Percentiles rank a stretch among this genome's conserved stretches.
Evolutionary conservation across 2,113 vertebrate species (phyloP).

Genomic region (Epinephelus cyanopodus): DNA sequence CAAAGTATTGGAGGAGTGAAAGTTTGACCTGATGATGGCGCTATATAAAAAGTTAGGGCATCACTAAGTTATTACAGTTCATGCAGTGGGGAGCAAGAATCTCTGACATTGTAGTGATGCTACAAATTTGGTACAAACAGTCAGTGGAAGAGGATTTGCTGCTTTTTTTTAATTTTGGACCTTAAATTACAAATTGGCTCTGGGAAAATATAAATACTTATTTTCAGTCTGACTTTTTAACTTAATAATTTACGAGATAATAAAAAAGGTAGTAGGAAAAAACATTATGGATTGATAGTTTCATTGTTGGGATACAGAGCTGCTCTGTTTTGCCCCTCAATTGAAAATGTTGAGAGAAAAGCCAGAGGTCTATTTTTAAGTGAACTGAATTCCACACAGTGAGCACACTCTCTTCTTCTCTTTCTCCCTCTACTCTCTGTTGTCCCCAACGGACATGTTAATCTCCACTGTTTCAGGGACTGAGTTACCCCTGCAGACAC

Average conservation of each 20-base stretch:
- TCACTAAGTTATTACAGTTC: background rate
- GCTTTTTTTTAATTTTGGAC: too few relatives aligned
- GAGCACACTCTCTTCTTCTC: constrained; percentile 46
- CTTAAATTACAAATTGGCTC: too few relatives aligned
- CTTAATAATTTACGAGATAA: too few relatives aligned
- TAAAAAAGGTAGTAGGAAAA: too few relatives aligned
- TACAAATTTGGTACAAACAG: too few relatives aligned
- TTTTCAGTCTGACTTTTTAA: too few relatives aligned
- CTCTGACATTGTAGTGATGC: too few relatives aligned
- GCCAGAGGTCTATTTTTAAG: constrained; percentile 71
- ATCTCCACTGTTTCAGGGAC: constrained; percentile 67
- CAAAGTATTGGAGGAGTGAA: background rate
- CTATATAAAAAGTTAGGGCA: background rate
- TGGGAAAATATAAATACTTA: too few relatives aligned
- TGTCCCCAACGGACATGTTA: constrained; percentile 63
- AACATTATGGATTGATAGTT: background rate
- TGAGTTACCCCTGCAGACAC: constrained; percentile 53
- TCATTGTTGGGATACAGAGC: background rate
- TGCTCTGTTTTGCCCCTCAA: background rate
- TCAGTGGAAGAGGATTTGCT: too few relatives aligned
- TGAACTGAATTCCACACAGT: constrained; percentile 72
- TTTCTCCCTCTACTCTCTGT: constrained; percentile 39
- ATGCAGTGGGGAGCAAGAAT: background rate
- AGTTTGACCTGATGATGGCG: background rate
- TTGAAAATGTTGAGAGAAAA: constrained; percentile 41